Base-by-base conservation (phyloP, 2,797 vertebrate species). In the Sebastes dallii region DNA sequence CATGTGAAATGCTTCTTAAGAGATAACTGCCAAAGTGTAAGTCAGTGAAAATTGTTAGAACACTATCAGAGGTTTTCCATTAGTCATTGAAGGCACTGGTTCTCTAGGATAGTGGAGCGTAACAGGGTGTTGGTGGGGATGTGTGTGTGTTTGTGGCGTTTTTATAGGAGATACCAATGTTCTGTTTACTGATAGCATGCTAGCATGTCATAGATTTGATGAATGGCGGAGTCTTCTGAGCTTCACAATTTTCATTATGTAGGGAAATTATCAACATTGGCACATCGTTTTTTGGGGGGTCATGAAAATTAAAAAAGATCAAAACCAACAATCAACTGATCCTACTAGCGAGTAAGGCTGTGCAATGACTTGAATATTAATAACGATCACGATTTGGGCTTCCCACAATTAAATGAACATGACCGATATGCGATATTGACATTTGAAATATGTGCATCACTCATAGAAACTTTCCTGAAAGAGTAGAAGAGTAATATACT, bases 141-240 rank as follows among this genome's bases (percentile, higher is more conserved):
- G n/a, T 25, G 27, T 52, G 18, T 52, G 32, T 64, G 32, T 32
- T 27, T 80, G 56, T 68, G 24, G 11, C 20, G 55, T 50, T 55
- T 66, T 36, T 72, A 8, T 34, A 4, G 8, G 30, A 65, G 3
- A 25, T 32, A 11, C 32, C 5, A 16, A 2, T 58, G 29, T 36
- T 71, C 4, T 54, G 46, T 77, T 79, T 55, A 69, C 71, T 80
- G 50, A 29, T 68, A 29, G 90, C 88, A 91, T 90, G 89, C 42
- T 8, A 52, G 88, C 86, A 92, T 86, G 81, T 75, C 29, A 29
- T 61, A 7, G 6, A 46, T 71, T 20, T 66, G 18, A 64, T 27
- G 24, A 78, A 60, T 27, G 66, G 4, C 1, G n/a, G 18, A 66
- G 24, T 75, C 5, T 27, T 69, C 42, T 60, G 30, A 80, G 34